Percentiles rank a stretch among this genome's conserved stretches.
Conservation (phyloP, 2,888 invertebrate species). For the Bimastos eiseni region DNA sequence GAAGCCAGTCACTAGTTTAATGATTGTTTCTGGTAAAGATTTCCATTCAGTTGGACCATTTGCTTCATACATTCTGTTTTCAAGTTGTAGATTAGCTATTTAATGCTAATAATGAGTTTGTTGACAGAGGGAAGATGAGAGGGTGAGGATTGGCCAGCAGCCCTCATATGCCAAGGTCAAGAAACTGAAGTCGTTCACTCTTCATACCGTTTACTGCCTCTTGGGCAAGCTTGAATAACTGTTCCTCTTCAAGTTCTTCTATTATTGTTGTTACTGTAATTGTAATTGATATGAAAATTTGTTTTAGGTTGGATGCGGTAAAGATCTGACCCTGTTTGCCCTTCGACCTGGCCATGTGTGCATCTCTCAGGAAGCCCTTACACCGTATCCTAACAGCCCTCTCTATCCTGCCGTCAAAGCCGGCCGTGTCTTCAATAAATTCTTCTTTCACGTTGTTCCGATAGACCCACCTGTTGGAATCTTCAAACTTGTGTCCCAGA, state of each 20-base stretch:
- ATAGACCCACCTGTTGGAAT: conserved; percentile 39
- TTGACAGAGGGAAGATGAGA: background rate
- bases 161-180: background rate
- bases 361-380: conserved; percentile 79
- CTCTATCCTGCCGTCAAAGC: conserved; percentile 73
- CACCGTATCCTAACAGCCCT: conserved; percentile 77
- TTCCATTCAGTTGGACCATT: too few species aligned
- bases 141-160: too few species aligned
- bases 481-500: conserved; percentile 42
- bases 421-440: conserved; percentile 71
- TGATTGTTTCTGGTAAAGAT: too few species aligned
- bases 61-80: too few species aligned
- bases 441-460: conserved; percentile 82
- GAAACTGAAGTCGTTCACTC: too few species aligned
- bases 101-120: too few species aligned
- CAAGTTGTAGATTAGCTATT: too few species aligned
- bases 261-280: background rate
- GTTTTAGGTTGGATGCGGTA: conserved; percentile 78
- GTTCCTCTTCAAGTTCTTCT: background rate
- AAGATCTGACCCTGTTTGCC: conserved; percentile 76
- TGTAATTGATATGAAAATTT: background rate
- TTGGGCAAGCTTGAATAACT: too few species aligned
- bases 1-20: too few species aligned
- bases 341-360: conserved; percentile 77
- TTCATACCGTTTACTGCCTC: too few species aligned